A percentile compares a stretch with the other conserved stretches of the same genome.
Evolutionary conservation across 2,797 vertebrate species (phyloP).

Genomic region (Echeneis naucrates): DNA sequence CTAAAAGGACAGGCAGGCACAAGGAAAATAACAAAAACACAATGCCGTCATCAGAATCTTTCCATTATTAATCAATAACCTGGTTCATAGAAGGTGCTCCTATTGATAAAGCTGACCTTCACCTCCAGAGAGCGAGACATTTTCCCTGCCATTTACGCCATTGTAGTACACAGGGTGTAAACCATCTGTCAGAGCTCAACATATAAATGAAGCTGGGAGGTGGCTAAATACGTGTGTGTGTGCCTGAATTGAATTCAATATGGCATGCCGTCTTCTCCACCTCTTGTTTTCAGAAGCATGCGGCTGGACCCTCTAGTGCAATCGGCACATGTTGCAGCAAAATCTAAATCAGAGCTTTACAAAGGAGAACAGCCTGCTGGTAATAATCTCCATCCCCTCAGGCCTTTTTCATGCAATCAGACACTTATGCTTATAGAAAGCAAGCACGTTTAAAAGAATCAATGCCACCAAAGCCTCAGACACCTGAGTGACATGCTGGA

Average conservation of each 20-base stretch:
- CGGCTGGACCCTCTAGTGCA: slow-evolving; percentile 45
- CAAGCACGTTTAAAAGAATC: slow-evolving; percentile 32
- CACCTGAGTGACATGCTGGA: slow-evolving; percentile 44
- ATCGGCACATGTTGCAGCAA: slow-evolving; percentile 62
- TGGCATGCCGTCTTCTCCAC: slow-evolving; percentile 59
- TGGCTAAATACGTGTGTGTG: slow-evolving; percentile 60
- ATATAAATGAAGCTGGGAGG: slow-evolving; percentile 68
- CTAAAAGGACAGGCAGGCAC: not conserved
- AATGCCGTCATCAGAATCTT: slow-evolving; percentile 10
- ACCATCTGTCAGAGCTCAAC: slow-evolving; percentile 61
- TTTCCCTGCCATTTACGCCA: slow-evolving; percentile 56
- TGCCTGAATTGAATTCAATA: slow-evolving; percentile 68
- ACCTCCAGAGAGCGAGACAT: slow-evolving; percentile 43
- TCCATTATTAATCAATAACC: slow-evolving; percentile 6
- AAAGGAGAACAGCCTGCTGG: slow-evolving; percentile 63
- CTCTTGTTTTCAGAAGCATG: slow-evolving; percentile 45
- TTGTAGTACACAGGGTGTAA: slow-evolving; percentile 48
- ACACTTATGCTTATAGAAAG: slow-evolving; percentile 41
- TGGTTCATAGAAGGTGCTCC: slow-evolving; percentile 3
- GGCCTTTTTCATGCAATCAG: slow-evolving; percentile 54
- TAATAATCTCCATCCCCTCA: slow-evolving; percentile 44
- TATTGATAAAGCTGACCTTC: slow-evolving; percentile 37
- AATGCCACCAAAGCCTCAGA: slow-evolving; percentile 35
- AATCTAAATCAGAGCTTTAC: slow-evolving; percentile 34
- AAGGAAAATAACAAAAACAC: slow-evolving; percentile 8